Conservation (phyloP, 2,888 invertebrate species). For the Andrena dorsata region DNA sequence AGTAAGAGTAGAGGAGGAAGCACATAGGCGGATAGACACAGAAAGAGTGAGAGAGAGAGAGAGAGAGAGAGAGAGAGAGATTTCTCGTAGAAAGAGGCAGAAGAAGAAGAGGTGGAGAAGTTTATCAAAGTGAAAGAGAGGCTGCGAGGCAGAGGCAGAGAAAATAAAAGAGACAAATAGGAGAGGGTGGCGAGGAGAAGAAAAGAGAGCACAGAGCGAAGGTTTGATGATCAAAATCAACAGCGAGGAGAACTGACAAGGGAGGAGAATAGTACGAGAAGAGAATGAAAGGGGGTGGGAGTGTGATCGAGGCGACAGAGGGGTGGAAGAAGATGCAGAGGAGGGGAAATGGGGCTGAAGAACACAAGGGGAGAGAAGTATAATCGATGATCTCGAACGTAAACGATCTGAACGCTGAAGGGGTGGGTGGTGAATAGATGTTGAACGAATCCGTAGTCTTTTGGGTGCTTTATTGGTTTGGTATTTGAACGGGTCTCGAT, state of each 20-base stretch:
- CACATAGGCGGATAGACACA: constrained; percentile 23
- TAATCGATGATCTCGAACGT: constrained; percentile 48
- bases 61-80: constrained; percentile 19
- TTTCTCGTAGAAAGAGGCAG: constrained; percentile 12
- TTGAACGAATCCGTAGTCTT: constrained; percentile 44
- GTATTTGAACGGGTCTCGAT: constrained; percentile 32
- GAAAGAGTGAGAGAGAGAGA: constrained; percentile 5
- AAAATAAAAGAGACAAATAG: constrained; percentile 24
- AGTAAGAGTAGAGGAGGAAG: constrained; percentile 34
- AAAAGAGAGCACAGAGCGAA: constrained; percentile 37
- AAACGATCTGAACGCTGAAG: constrained; percentile 51
- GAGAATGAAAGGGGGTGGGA: constrained; percentile 1
- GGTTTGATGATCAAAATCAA: constrained; percentile 34
- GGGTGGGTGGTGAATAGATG: constrained; percentile 41
- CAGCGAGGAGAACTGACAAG: constrained; percentile 7
- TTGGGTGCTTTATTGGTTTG: constrained; percentile 39
- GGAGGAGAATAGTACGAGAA: neutral
- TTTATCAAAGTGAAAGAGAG: constrained; percentile 13
- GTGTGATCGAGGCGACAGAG: neutral
- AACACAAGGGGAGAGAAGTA: neutral
- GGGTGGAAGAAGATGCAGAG: constrained; percentile 6
- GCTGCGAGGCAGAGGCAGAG: neutral
- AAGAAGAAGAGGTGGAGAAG: constrained; percentile 31
- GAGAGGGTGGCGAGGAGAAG: constrained; percentile 36
- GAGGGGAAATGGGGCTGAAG: neutral